Conservation (phyloP, 2,888 invertebrate genomes). For the Xestia rhomboidea region DNA sequence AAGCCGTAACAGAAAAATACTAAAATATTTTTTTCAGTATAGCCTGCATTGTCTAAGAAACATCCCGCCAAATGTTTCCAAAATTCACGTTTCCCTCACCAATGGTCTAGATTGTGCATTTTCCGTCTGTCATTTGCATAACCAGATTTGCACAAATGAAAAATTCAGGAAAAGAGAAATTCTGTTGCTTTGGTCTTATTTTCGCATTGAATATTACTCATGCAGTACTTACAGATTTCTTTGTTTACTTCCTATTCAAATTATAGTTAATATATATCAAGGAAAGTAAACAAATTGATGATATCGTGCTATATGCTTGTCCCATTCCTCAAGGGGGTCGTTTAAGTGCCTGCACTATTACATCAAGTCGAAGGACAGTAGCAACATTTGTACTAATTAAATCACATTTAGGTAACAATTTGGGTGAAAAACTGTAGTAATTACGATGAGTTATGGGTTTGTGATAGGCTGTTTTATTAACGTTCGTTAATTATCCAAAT, state of each 20-base stretch:
- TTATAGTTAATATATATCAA: too few relatives aligned
- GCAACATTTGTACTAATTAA: slow-evolving; percentile 18
- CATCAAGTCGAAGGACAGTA: slow-evolving; percentile 15
- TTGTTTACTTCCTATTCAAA: background rate
- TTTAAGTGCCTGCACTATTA: background rate
- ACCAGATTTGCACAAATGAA: too few relatives aligned
- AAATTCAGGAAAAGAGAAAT: too few relatives aligned
- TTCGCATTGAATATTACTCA: background rate
- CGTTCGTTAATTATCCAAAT: background rate
- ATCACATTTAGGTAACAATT: slow-evolving; percentile 19
- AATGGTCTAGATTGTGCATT: too few relatives aligned
- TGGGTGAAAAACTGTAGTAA: background rate
- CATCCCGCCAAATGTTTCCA: too few relatives aligned
- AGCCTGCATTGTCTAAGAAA: too few relatives aligned
- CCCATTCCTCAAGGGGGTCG: background rate
- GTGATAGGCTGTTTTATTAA: background rate
- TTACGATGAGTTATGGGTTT: background rate
- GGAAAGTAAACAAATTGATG: background rate
- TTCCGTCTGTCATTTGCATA: too few relatives aligned
- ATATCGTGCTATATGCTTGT: slow-evolving; percentile 22
- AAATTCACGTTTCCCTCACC: too few relatives aligned
- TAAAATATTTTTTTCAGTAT: too few relatives aligned
- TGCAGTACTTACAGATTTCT: background rate
- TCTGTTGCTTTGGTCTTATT: too few relatives aligned
- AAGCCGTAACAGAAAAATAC: too few relatives aligned